phyloP scores from a whole-genome alignment of 2,888 invertebrate species.

The Pterostichus madidus region DNA sequence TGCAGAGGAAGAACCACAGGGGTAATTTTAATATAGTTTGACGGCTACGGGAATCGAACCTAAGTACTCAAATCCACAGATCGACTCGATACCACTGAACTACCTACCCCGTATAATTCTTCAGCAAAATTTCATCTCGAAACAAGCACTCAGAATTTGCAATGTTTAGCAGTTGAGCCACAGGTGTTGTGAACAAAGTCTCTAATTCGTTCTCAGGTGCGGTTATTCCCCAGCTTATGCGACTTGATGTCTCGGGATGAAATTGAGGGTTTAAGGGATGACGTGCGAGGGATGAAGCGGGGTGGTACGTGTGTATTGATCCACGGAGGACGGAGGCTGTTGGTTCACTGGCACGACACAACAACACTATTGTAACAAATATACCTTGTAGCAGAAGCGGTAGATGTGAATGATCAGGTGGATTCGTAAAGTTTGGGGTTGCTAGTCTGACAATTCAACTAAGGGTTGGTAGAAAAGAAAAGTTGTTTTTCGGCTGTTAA shows the following conservation, averaged over 20 bases:
- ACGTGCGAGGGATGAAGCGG: not conserved
- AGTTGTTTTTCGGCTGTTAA: too few relatives aligned
- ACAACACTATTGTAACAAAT: not conserved
- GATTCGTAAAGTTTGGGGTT: too few relatives aligned
- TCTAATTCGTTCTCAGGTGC: conserved; percentile 10
- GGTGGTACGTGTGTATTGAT: conserved; percentile 4
- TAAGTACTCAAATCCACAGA: too few relatives aligned
- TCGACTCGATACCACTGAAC: too few relatives aligned
- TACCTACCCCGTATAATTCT: too few relatives aligned
- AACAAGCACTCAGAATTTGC: not conserved
- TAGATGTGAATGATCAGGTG: too few relatives aligned
- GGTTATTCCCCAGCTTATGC: not conserved
- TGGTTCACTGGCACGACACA: not conserved
- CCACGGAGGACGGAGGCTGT: not conserved
- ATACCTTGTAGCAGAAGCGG: too few relatives aligned
- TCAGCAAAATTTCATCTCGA: not conserved
- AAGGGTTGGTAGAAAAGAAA: not conserved
- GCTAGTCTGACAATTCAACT: too few relatives aligned
- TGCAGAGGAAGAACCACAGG: too few relatives aligned
- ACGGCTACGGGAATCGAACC: too few relatives aligned
- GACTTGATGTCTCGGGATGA: not conserved
- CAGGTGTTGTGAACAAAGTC: conserved; percentile 6
- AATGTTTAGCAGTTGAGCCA: not conserved
- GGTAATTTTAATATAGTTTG: too few relatives aligned
- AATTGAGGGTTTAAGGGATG: not conserved